Conservation (phyloP, 2,888 invertebrate species). For the Alcis repandata region DNA sequence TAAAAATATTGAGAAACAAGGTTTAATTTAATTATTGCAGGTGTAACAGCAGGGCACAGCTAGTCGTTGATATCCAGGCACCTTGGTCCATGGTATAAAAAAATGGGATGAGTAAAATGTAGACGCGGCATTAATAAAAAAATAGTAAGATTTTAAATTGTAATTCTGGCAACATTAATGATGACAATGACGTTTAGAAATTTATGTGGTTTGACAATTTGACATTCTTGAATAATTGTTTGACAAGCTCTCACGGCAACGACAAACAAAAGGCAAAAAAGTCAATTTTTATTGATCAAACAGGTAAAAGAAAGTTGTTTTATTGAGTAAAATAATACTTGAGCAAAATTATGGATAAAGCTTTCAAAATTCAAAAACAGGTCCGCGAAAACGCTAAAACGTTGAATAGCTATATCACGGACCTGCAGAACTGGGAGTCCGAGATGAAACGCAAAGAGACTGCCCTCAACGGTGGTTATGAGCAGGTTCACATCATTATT, state of each 20-base stretch:
- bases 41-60: no score
- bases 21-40: no score
- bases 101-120: no score
- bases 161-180: no score
- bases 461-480: conserved; percentile 81
- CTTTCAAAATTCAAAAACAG: conserved; percentile 90
- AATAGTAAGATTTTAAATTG: no score
- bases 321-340: conserved; percentile 47
- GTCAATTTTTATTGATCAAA: conserved; percentile 62
- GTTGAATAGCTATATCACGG: conserved; percentile 89
- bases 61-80: no score
- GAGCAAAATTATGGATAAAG: conserved; percentile 83
- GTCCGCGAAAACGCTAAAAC: conserved; percentile 90
- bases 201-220: no score
- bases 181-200: no score
- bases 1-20: no score
- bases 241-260: conserved; percentile 47
- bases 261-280: conserved; percentile 37
- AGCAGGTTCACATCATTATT: conserved; percentile 73
- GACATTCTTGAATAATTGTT: no score
- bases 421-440: conserved; percentile 90
- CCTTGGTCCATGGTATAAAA: no score
- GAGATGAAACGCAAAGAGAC: conserved; percentile 91
- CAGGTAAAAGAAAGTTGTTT: conserved; percentile 61
- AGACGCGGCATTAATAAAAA: no score